Percentiles rank a stretch among this genome's conserved stretches.
These are phyloP conservation scores for Oryzias woworae DNA, from an alignment of 2,113 vertebrate genomes.

Conservation along the genomic window DNA sequence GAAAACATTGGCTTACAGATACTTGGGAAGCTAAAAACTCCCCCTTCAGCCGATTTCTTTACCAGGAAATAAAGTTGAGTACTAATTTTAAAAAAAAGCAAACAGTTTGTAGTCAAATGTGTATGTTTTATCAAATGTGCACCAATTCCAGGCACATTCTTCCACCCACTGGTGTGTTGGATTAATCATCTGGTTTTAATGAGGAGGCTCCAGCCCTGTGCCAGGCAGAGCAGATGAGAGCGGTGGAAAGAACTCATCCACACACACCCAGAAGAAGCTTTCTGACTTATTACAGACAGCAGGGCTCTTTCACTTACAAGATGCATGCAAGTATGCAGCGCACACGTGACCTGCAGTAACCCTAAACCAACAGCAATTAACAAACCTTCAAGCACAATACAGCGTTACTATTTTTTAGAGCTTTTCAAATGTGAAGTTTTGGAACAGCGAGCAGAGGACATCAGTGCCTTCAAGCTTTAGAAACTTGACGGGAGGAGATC, in stretches of 20 bases:
- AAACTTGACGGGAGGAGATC: too few species aligned
- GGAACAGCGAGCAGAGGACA: too few species aligned
- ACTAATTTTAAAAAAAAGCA: too few species aligned
- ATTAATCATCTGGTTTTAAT: slow-evolving; percentile 48
- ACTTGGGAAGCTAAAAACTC: too few species aligned
- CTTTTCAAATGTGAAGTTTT: too few species aligned
- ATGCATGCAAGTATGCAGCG: slow-evolving; percentile 9
- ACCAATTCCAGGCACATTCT: not conserved
- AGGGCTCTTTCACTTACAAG: slow-evolving; percentile 10
- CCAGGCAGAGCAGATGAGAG: slow-evolving; percentile 37
- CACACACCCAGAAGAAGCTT: slow-evolving; percentile 5
- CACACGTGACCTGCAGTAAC: slow-evolving; percentile 7
- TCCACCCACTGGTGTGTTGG: not conserved
- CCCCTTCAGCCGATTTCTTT: too few species aligned
- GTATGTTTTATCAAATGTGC: slow-evolving; percentile 8
- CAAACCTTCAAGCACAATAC: slow-evolving; percentile 8
- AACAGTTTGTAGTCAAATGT: too few species aligned
- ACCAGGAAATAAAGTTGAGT: too few species aligned
- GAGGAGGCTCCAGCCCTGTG: slow-evolving; percentile 42
- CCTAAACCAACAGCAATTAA: slow-evolving; percentile 19
- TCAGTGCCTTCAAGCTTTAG: too few species aligned
- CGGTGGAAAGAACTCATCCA: slow-evolving; percentile 21
- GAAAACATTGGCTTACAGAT: too few species aligned
- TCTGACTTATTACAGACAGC: slow-evolving; percentile 21
- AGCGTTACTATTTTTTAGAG: not conserved